Base-by-base conservation (phyloP, 2,888 invertebrate genomes). In the Cephus pulcher region DNA sequence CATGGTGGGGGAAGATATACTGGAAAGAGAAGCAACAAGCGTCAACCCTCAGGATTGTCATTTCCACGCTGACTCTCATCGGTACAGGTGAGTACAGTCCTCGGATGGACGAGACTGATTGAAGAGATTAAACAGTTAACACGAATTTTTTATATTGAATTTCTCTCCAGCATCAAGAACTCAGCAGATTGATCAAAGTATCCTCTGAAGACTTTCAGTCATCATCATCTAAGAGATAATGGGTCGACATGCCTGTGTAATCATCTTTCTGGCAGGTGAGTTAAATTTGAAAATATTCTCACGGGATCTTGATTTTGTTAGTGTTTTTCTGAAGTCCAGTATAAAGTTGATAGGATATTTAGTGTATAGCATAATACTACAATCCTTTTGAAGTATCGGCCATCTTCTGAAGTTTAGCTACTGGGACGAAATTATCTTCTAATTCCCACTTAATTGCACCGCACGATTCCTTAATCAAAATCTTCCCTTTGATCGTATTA, bases 261-360 rank as follows among this genome's bases (percentile, higher is more conserved):
- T 88, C 34, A 76, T 89, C 35, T 79, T 89, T 34, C 80, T 89
- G 12, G 84, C 86, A 83, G 86, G 89, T 89, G 85, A 84, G 77
- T 79, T 35, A 40, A 77, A 76, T 70, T 74, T 40, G 1, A 6
- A 56, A 56, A 23, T 56, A 56, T 15, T 56, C 6, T 56, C 23
- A 56, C 23, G 15, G 56, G 23, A 74, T 79, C n/a, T 23, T 32
- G 56, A 75, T 74, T 78, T 79, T 76, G 3, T 69, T 15, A 56
- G n/a, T 34, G n/a, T 6, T 40, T 56, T 71, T 76, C 11, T 4
- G 33, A 34, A 30, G 37, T 32, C 33, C 34, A 40, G 6, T 34
- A 70, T 32, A n/a, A 71, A 1, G 15, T 69, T 40, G 30, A 34
- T 69, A 15, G 2, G 6, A 2, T 56, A 56, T 56, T 56, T 56